Percentiles rank a stretch among this genome's conserved stretches.
Evolutionary conservation across 2,113 vertebrate species (phyloP).

Genomic region (Ictalurus furcatus): DNA sequence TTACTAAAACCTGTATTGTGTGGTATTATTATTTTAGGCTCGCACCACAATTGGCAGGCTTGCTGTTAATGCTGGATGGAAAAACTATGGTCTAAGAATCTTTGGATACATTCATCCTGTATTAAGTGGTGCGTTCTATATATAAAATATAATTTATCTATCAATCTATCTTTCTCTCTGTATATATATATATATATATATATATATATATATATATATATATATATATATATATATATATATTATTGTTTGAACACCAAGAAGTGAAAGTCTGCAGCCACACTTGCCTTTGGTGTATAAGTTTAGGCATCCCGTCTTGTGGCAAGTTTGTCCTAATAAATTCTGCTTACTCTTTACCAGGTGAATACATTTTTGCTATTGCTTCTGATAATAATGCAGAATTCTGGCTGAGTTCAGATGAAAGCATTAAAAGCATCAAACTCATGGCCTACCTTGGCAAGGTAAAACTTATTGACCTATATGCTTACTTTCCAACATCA

Average conservation of each 20-base stretch:
- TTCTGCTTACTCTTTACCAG: constrained; percentile 1
- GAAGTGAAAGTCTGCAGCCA: not conserved
- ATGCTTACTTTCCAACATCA: not conserved
- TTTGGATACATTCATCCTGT: constrained; percentile 44
- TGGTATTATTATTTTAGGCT: not conserved
- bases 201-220: no score
- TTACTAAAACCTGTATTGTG: not conserved
- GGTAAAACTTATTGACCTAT: constrained; percentile 12
- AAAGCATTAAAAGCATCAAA: constrained; percentile 17
- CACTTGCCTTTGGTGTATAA: not conserved
- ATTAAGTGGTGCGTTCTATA: constrained; percentile 12
- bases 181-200: no score
- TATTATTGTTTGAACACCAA: not conserved
- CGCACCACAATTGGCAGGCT: constrained; percentile 37
- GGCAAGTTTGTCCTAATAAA: not conserved
- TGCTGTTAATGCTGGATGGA: constrained; percentile 8
- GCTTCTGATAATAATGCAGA: constrained; percentile 46
- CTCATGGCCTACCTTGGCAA: constrained; percentile 30
- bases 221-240: not conserved
- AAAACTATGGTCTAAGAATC: constrained; percentile 38
- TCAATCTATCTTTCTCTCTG: no score
- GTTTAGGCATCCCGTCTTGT: not conserved
- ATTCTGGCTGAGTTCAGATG: constrained; percentile 43
- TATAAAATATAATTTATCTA: no score
- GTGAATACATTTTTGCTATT: constrained; percentile 41